phyloP scores from a whole-genome alignment of 2,888 invertebrate species.

The Cremastinae sp. region DNA sequence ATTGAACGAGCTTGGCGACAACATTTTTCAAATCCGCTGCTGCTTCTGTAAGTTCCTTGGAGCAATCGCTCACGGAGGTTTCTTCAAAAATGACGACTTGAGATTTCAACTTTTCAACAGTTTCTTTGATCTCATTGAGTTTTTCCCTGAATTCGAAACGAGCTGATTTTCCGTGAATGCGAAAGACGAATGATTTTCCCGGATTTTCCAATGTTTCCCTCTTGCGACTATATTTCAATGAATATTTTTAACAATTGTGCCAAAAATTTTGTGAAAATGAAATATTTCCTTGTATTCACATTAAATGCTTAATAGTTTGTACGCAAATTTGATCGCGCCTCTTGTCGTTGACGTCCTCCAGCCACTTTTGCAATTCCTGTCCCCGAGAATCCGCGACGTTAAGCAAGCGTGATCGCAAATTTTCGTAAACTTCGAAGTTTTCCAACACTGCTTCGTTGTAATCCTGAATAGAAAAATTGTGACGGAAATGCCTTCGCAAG shows the following conservation, averaged over 20 bases:
- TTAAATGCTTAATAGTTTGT: conserved; percentile 43
- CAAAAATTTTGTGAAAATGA: conserved; percentile 12
- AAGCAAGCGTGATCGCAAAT: conserved; percentile 56
- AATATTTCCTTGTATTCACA: conserved; percentile 33
- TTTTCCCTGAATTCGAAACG: conserved; percentile 52
- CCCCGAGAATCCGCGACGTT: conserved; percentile 42
- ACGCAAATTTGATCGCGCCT: conserved; percentile 51
- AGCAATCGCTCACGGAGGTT: conserved; percentile 44
- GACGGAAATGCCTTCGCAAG: neutral
- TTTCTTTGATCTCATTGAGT: conserved; percentile 38
- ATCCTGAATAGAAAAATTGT: conserved; percentile 51
- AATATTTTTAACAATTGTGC: neutral
- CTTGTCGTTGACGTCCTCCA: conserved; percentile 56
- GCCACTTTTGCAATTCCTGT: conserved; percentile 58
- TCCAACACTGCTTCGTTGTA: conserved; percentile 60
- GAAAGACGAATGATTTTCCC: conserved; percentile 53
- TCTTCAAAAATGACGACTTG: conserved; percentile 52
- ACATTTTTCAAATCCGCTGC: conserved; percentile 33
- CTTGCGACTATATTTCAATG: conserved; percentile 45
- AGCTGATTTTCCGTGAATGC: conserved; percentile 52
- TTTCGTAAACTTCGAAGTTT: conserved; percentile 63
- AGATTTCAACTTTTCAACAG: conserved; percentile 46
- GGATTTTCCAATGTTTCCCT: conserved; percentile 52
- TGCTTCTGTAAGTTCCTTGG: conserved; percentile 32
- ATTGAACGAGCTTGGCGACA: conserved; percentile 45